phyloP scores from a whole-genome alignment of 2,113 vertebrate genomes.

The Pholis gunnellus region DNA sequence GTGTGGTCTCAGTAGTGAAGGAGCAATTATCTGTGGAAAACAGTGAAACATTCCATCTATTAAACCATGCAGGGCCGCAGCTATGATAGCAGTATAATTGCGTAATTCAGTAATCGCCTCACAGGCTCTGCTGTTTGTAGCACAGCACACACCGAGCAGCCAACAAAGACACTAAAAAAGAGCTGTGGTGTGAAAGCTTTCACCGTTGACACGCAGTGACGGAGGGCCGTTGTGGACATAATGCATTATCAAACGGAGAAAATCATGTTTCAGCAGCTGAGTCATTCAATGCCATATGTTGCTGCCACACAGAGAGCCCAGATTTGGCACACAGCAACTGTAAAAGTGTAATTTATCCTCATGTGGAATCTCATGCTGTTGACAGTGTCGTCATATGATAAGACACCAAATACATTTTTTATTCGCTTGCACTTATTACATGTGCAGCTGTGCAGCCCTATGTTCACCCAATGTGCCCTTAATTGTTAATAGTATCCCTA shows the following conservation, averaged over 20 bases:
- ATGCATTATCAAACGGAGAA: conserved; percentile 39
- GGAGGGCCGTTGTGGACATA: not conserved
- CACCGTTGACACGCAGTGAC: conserved; percentile 4
- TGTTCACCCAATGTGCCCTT: not conserved
- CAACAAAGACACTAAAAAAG: conserved; percentile 12
- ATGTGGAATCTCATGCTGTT: conserved; percentile 18
- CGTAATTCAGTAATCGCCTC: conserved; percentile 22
- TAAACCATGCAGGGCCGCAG: conserved; percentile 6
- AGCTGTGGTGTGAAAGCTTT: conserved; percentile 18
- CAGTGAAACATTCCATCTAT: conserved; percentile 30
- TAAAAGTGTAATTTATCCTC: conserved; percentile 8
- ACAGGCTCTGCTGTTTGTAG: not conserved
- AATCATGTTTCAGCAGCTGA: conserved; percentile 7
- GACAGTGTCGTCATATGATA: not conserved
- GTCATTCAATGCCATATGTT: conserved; percentile 27
- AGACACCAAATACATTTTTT: conserved; percentile 4
- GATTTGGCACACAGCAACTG: not conserved
- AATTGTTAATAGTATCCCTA: not conserved
- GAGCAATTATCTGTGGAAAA: conserved; percentile 9
- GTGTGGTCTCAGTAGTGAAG: conserved; percentile 9
- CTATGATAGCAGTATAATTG: conserved; percentile 26
- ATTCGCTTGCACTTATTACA: not conserved
- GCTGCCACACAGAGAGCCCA: not conserved
- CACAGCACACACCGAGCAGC: not conserved
- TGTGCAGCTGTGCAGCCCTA: not conserved